Evolutionary conservation across 2,797 vertebrate genomes (phyloP).

Genomic region (Jordanella pulchra): DNA sequence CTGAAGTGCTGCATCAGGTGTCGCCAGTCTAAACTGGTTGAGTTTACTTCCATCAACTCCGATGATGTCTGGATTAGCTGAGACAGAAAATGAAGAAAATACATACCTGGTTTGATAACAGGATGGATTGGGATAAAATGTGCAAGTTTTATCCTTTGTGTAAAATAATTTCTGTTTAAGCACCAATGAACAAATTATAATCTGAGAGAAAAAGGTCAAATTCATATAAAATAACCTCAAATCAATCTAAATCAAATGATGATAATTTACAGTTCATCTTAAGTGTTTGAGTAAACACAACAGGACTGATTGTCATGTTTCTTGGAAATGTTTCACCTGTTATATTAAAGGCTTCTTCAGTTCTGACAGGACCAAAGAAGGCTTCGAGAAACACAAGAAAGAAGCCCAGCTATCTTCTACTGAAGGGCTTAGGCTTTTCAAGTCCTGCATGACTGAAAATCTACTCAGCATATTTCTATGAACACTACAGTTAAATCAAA

Average conservation of each 20-base stretch:
- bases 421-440: too few relatives aligned
- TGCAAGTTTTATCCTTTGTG: neutral
- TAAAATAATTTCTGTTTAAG: neutral
- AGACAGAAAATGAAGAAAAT: conserved; percentile 9
- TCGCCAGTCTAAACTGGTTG: conserved; percentile 78
- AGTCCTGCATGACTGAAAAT: too few relatives aligned
- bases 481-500: too few relatives aligned
- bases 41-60: conserved; percentile 81
- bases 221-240: neutral
- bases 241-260: neutral
- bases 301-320: too few relatives aligned
- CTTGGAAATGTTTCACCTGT: too few relatives aligned
- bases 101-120: neutral
- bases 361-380: too few relatives aligned
- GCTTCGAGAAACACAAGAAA: too few relatives aligned
- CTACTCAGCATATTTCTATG: too few relatives aligned
- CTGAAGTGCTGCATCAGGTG: conserved; percentile 67
- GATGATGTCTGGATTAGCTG: conserved; percentile 87
- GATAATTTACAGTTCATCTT: neutral
- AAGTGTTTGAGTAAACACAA: neutral
- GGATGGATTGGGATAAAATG: too few relatives aligned
- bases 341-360: too few relatives aligned
- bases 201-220: neutral
- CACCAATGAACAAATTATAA: neutral
- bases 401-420: too few relatives aligned